A percentile compares a stretch with the other conserved stretches of the same genome.
Evolutionary conservation across 2,113 vertebrate genomes (phyloP).

Genomic region (Aptenodytes forsteri): DNA sequence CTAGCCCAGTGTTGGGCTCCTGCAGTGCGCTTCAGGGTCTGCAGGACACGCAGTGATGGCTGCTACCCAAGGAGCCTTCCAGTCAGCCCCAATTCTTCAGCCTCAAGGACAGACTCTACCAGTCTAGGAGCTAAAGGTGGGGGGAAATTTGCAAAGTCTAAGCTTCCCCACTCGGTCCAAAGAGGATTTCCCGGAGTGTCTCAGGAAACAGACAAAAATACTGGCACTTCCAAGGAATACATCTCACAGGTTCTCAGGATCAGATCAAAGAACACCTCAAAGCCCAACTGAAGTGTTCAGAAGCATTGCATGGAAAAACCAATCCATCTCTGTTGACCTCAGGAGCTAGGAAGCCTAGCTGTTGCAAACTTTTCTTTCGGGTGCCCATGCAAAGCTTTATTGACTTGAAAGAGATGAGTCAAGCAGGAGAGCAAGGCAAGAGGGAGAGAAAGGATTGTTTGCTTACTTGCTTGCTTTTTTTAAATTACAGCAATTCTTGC

Average conservation of each 20-base stretch:
- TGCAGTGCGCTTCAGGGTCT: not conserved
- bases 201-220: not conserved
- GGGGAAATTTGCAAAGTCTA: not conserved
- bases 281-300: not conserved
- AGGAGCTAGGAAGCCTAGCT: not conserved
- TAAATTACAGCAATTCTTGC: not conserved
- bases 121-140: not conserved
- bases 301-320: not conserved
- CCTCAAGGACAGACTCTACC: not conserved
- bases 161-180: not conserved
- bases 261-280: not conserved
- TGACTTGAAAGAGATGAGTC: not conserved
- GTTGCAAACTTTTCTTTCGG: not conserved
- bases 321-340: not conserved
- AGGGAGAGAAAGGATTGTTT: not conserved
- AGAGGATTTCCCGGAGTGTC: not conserved
- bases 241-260: not conserved
- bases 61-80: not conserved
- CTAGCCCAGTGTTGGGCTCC: not conserved
- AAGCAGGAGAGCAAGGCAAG: conserved; percentile 39
- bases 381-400: not conserved
- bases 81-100: not conserved
- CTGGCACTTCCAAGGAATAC: not conserved
- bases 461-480: not conserved
- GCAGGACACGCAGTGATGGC: not conserved